Evolutionary conservation across 2,113 vertebrate genomes (phyloP).

Genomic region (Pleuronectes platessa): DNA sequence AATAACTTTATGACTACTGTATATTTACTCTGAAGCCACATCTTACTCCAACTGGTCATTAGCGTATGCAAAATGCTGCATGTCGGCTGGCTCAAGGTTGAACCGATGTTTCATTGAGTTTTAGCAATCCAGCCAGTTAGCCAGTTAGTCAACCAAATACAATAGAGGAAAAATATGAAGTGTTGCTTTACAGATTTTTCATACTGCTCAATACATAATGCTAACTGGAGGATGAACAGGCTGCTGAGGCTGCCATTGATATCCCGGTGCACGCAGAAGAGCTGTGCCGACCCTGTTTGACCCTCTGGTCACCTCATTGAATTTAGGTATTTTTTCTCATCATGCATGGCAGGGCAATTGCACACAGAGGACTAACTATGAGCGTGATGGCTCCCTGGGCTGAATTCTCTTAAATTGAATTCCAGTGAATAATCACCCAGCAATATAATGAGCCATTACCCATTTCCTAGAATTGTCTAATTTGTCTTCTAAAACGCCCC

Average conservation of each 20-base stretch:
- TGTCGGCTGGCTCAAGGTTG: conserved; percentile 43
- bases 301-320: conserved; percentile 36
- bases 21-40: conserved; percentile 21
- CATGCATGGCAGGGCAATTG: conserved; percentile 47
- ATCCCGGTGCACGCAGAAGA: background rate
- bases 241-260: background rate
- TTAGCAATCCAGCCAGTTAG: conserved; percentile 31
- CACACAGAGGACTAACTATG: conserved; percentile 61
- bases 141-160: conserved; percentile 48
- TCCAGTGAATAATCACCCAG: conserved; percentile 56
- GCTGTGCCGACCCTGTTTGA: conserved; percentile 37
- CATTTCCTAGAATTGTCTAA: conserved; percentile 45
- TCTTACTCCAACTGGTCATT: conserved; percentile 53
- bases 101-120: conserved; percentile 31
- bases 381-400: conserved; percentile 52
- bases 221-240: background rate
- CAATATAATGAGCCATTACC: conserved; percentile 65
- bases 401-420: conserved; percentile 64
- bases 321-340: conserved; percentile 51
- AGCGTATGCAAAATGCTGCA: conserved; percentile 35
- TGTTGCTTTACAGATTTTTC: conserved; percentile 1
- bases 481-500: conserved; percentile 62
- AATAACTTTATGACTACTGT: conserved; percentile 1
- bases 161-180: conserved; percentile 26
- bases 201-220: background rate